These are phyloP conservation scores for Protophormia terraenovae DNA, from an alignment of 2,888 invertebrate genomes.

Conservation along the genomic window DNA sequence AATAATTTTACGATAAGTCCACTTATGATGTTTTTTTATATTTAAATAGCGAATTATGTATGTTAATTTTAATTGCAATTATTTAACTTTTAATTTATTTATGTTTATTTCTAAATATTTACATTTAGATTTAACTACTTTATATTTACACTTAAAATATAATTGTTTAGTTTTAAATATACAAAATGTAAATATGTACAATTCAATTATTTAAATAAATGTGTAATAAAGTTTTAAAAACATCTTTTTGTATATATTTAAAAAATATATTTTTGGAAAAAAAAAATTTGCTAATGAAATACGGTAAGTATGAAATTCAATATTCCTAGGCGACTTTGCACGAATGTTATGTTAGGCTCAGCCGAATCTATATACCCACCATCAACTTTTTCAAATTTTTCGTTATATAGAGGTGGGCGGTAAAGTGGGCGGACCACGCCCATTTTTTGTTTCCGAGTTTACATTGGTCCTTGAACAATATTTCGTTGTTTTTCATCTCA, in stretches of 20 bases:
- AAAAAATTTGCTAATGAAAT: no score
- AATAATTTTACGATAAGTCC: neutral
- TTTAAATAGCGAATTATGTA: constrained; percentile 9
- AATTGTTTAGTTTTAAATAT: constrained; percentile 4
- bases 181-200: neutral
- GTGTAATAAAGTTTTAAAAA: neutral
- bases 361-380: no score
- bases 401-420: no score
- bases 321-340: no score
- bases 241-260: neutral
- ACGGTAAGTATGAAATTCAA: no score
- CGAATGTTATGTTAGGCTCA: no score
- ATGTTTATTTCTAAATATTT: constrained; percentile 13
- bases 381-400: no score
- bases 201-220: neutral
- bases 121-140: neutral
- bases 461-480: no score
- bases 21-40: neutral
- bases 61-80: neutral
- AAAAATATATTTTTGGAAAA: no score
- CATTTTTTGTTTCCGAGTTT: no score
- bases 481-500: no score
- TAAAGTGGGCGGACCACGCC: no score
- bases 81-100: constrained; percentile 17
- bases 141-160: neutral